A percentile compares a stretch with the other conserved stretches of the same genome.
These are phyloP conservation scores for Phaedon cochleariae DNA, from an alignment of 2,888 invertebrate species.

Conservation along the genomic window DNA sequence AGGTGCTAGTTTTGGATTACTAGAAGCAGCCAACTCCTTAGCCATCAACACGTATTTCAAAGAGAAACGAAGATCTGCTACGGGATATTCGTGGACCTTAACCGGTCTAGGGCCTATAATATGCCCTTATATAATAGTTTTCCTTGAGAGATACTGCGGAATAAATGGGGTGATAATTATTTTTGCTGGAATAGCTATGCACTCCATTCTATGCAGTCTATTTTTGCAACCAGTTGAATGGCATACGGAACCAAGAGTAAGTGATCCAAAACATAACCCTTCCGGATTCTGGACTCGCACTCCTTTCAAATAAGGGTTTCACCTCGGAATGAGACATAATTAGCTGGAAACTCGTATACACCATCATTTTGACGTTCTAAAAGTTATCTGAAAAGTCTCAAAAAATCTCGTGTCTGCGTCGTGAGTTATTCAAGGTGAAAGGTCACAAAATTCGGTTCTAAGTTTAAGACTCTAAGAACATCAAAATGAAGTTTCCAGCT, in stretches of 20 bases:
- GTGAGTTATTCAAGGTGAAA: too few species aligned
- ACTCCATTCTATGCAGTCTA: conserved; percentile 73
- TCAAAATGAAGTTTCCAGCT: too few species aligned
- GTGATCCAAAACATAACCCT: neutral
- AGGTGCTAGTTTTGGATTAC: conserved; percentile 73
- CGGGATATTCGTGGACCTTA: conserved; percentile 75
- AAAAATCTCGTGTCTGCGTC: too few species aligned
- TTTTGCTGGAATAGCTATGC: conserved; percentile 72
- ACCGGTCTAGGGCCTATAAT: conserved; percentile 78
- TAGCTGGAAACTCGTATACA: too few species aligned
- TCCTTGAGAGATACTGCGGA: conserved; percentile 69
- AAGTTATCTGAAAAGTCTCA: too few species aligned
- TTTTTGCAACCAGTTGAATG: conserved; percentile 79
- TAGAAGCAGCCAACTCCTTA: conserved; percentile 73
- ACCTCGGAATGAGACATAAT: too few species aligned
- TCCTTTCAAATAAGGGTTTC: too few species aligned
- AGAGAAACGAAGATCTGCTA: conserved; percentile 73
- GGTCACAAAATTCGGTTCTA: too few species aligned
- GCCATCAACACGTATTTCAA: conserved; percentile 80
- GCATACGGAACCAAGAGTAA: conserved; percentile 68
- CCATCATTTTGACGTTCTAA: too few species aligned
- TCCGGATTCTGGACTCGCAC: neutral
- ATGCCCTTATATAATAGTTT: conserved; percentile 76
- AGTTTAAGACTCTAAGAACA: too few species aligned
- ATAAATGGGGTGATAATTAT: conserved; percentile 74